Conservation (phyloP, 1,140 invertebrate species). For the Zaprionus vittiger region DNA sequence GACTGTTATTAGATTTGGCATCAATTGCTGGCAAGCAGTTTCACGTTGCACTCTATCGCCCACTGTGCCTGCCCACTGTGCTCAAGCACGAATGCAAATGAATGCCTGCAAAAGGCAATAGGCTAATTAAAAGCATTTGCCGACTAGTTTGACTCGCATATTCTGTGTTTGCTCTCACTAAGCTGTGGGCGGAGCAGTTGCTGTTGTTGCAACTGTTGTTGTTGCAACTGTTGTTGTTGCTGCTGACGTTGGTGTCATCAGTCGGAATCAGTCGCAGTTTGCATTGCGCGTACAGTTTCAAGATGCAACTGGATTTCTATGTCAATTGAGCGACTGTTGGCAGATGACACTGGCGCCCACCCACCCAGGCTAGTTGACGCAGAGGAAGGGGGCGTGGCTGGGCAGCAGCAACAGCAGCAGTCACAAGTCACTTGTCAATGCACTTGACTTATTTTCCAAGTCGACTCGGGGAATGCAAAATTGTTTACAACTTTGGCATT, state of each 20-base stretch:
- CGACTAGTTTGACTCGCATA: conserved; percentile 50
- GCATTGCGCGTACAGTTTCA: conserved; percentile 22
- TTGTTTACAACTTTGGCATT: conserved; percentile 68
- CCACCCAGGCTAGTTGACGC: conserved; percentile 24
- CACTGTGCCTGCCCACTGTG: conserved; percentile 2
- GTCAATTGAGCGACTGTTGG: conserved; percentile 58
- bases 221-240: neutral
- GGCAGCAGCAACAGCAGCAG: neutral
- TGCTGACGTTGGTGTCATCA: conserved; percentile 28
- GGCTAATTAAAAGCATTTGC: conserved; percentile 73
- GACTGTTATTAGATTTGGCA: neutral
- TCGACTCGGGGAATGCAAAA: conserved; percentile 44
- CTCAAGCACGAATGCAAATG: conserved; percentile 55
- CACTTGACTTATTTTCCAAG: conserved; percentile 73
- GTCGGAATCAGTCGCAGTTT: conserved; percentile 35
- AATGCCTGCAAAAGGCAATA: conserved; percentile 63
- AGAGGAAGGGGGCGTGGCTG: neutral
- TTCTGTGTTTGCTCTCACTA: conserved; percentile 6
- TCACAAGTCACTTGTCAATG: conserved; percentile 66
- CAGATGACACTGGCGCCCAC: conserved; percentile 25
- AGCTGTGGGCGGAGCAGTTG: conserved; percentile 24
- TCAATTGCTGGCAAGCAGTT: neutral
- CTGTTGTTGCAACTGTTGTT: neutral
- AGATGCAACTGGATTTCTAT: conserved; percentile 72
- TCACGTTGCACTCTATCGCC: neutral